Evolutionary conservation across 2,113 vertebrate genomes (phyloP).

Genomic region (Callipepla squamata): DNA sequence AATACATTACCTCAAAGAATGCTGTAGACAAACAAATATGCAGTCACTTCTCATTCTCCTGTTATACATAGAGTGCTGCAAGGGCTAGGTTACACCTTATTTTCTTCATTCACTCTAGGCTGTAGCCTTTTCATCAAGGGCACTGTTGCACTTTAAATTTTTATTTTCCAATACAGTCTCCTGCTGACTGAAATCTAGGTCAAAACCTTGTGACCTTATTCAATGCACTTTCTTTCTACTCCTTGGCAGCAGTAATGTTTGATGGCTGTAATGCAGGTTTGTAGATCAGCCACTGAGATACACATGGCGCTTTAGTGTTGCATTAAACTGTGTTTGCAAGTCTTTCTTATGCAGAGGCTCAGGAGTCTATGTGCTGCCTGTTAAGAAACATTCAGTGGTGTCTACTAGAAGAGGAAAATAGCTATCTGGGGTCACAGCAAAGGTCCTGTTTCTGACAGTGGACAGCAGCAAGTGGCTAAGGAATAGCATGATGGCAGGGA

Average conservation of each 20-base stretch:
- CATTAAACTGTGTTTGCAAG: not conserved
- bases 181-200: conserved; percentile 69
- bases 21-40: not conserved
- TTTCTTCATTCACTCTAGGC: not conserved
- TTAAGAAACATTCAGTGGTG: not conserved
- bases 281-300: not conserved
- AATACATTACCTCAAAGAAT: not conserved
- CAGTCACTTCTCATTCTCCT: not conserved
- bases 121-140: conserved; percentile 37
- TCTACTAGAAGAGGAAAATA: not conserved
- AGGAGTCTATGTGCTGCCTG: rapidly evolving
- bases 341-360: not conserved
- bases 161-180: conserved; percentile 62
- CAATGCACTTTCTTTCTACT: conserved; percentile 11
- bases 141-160: conserved; percentile 46
- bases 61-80: not conserved
- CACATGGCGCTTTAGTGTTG: not conserved
- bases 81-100: conserved; percentile 1
- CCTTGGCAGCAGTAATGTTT: conserved; percentile 28
- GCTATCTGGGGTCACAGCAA: not conserved
- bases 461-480: not conserved
- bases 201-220: conserved; percentile 59
- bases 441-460: not conserved
- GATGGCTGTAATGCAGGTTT: not conserved
- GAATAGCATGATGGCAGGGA: rapidly evolving